Evolutionary conservation across 2,888 invertebrate genomes (phyloP), one percentile per base, ranked within the genome.

Genomic region (Flexamia atlantica): DNA sequence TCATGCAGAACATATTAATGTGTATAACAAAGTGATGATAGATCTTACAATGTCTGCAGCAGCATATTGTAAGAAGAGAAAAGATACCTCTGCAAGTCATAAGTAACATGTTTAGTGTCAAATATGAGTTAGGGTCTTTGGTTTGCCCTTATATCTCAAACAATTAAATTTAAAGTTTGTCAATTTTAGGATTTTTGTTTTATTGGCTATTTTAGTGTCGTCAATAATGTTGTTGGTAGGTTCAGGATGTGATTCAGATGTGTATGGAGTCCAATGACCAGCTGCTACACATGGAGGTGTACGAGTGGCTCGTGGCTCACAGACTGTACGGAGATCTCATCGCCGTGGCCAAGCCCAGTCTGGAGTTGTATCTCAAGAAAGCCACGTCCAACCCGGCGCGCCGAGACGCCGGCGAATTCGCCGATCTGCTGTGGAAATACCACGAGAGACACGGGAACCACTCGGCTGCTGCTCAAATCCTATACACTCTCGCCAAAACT

Each of bases 401-500:
- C 83, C 90, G 90, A 87, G 84, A 84, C 89, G 91, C 87, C 72
- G 87, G 91, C 50, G 89, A 90, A 87, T 90, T 95, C 28, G 92
- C 96, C 86, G 97, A 98, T 89, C 91, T 99, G 86, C 91, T 99
- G 83, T 99, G 99, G 99, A 97, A 97, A 90, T 98, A 96, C 89
- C 98, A 99, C 89, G 98, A 99, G 90, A 95, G 96, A 89, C 95
- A 95, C 88, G 95, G 95, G 36, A 97, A 98, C 90, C 99, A 98
- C 89, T 94, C 96, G 0, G 95, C 97, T 12, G 99, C 99, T 0
- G 98, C 99, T 0, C 94, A 95, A 88, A 96, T 99, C 86, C 92
- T 99, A 1, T 95, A 97, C 87, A 95, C 95, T 88, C 92, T 99
- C 85, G 97, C 99, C 3, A 95, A 95, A 25, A 93, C 93, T 88